Percentiles rank a stretch among this genome's conserved stretches.
phyloP scores from a whole-genome alignment of 2,888 invertebrate genomes.

The Synergus japonicus region DNA sequence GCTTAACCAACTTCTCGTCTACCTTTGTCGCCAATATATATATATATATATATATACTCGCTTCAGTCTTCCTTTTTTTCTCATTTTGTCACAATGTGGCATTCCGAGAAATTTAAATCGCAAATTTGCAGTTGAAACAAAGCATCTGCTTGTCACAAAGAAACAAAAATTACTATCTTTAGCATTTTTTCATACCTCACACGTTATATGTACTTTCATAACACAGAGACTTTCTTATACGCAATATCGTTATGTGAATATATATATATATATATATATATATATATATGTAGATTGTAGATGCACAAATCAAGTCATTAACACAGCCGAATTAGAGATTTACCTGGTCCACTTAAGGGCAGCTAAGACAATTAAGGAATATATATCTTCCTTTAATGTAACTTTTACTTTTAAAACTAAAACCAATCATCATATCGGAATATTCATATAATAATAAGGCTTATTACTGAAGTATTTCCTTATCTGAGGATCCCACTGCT shows the following conservation, averaged over 20 bases:
- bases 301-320: too few relatives aligned
- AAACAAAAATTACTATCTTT: neutral
- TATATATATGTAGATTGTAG: too few relatives aligned
- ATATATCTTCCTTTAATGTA: too few relatives aligned
- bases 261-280: too few relatives aligned
- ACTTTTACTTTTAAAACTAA: too few relatives aligned
- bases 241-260: neutral
- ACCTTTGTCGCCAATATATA: neutral
- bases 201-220: neutral
- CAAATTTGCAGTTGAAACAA: neutral
- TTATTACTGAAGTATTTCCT: neutral
- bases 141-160: neutral
- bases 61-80: neutral
- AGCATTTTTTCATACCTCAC: neutral
- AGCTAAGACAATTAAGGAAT: too few relatives aligned
- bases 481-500: neutral
- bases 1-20: neutral
- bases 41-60: neutral
- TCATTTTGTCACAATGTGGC: neutral
- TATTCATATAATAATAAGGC: neutral
- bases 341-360: too few relatives aligned
- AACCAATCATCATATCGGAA: neutral
- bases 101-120: neutral
- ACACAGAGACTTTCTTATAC: neutral
- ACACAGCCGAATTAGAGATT: too few relatives aligned